Evolutionary conservation across 1,140 invertebrate genomes (phyloP).

Genomic region (Pachypeltis micranthus): DNA sequence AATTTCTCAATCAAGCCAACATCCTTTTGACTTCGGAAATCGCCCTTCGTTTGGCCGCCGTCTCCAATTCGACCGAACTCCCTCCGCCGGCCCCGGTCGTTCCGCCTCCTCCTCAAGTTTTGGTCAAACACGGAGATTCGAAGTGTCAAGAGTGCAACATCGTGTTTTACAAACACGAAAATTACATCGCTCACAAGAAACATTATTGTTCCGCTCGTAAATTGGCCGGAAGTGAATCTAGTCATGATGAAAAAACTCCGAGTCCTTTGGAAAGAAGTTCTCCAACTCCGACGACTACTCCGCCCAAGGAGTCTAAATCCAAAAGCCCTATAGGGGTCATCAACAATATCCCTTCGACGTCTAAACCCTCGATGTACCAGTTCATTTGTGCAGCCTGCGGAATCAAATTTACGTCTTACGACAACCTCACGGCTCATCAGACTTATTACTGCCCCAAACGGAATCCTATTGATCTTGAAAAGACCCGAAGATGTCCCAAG

Average conservation of each 20-base stretch:
- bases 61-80: conserved; percentile 34
- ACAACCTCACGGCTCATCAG: conserved; percentile 87
- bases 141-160: conserved; percentile 95
- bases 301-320: conserved; percentile 20
- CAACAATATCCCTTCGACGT: conserved; percentile 18
- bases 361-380: conserved; percentile 46
- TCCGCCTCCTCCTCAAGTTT: conserved; percentile 46
- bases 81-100: conserved; percentile 29
- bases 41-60: conserved; percentile 33
- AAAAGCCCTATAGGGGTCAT: conserved; percentile 19
- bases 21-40: conserved; percentile 28
- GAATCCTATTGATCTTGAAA: conserved; percentile 21
- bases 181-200: conserved; percentile 85
- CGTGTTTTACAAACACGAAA: conserved; percentile 91
- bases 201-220: conserved; percentile 78
- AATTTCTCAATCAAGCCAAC: conserved; percentile 19
- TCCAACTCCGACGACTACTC: conserved; percentile 20
- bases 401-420: conserved; percentile 86
- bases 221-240: conserved; percentile 17
- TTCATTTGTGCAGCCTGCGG: conserved; percentile 84
- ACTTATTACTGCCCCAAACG: conserved; percentile 84
- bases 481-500: conserved; percentile 35
- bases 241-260: conserved; percentile 36
- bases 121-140: conserved; percentile 70
- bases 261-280: conserved; percentile 22